A percentile compares a stretch with the other conserved stretches of the same genome.
phyloP scores from a whole-genome alignment of 2,888 invertebrate genomes.

The Suillia variegata region DNA sequence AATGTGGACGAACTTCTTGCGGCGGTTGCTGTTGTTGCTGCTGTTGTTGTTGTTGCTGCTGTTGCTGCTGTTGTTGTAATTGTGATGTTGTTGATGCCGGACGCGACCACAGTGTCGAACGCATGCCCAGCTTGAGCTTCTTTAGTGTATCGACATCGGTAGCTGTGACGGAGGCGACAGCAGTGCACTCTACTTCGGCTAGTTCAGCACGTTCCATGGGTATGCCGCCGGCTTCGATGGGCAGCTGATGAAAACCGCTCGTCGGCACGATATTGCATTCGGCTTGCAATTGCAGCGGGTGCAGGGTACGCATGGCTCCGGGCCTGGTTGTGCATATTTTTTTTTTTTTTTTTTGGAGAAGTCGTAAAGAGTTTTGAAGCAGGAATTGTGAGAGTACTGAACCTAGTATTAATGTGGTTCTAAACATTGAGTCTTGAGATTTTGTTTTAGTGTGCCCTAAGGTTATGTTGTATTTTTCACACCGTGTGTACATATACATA shows the following conservation, averaged over 20 bases:
- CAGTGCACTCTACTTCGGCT: slow-evolving; percentile 54
- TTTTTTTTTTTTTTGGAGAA: slow-evolving; percentile 10
- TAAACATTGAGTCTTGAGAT: too few relatives aligned
- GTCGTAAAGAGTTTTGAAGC: slow-evolving; percentile 6
- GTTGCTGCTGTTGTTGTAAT: slow-evolving; percentile 51
- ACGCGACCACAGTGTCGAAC: slow-evolving; percentile 74
- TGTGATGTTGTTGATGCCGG: slow-evolving; percentile 62
- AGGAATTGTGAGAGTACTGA: background rate
- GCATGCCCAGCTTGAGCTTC: slow-evolving; percentile 72
- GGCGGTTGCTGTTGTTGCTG: slow-evolving; percentile 63
- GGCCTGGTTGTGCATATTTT: slow-evolving; percentile 38
- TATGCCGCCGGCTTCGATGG: slow-evolving; percentile 42
- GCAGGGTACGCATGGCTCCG: slow-evolving; percentile 67
- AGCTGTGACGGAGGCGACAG: slow-evolving; percentile 74
- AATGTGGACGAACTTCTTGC: slow-evolving; percentile 47
- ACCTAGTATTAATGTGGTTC: too few relatives aligned
- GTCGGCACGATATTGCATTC: slow-evolving; percentile 53
- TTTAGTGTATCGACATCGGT: slow-evolving; percentile 77
- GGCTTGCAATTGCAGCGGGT: slow-evolving; percentile 67
- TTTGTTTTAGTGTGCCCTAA: too few relatives aligned
- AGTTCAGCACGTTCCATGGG: slow-evolving; percentile 36
- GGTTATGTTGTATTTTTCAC: too few relatives aligned
- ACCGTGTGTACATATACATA: too few relatives aligned
- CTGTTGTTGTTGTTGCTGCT: slow-evolving; percentile 41
- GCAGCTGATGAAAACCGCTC: slow-evolving; percentile 43